These are phyloP conservation scores for Grapholita molesta DNA, from an alignment of 1,140 invertebrate genomes.

Conservation along the genomic window DNA sequence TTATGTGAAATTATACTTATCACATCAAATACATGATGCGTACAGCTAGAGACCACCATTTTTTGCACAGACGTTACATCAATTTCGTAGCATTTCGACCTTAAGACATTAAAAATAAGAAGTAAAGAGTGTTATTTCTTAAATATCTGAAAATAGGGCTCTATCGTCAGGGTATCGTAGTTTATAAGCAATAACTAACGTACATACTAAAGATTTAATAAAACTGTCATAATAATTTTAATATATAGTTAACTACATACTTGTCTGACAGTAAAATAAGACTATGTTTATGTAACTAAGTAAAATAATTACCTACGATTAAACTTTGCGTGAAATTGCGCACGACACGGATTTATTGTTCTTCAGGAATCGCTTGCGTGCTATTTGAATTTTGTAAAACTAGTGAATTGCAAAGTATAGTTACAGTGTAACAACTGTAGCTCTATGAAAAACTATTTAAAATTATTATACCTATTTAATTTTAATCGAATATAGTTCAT, in stretches of 20 bases:
- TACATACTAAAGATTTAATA: not conserved
- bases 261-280: not conserved
- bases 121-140: too few species aligned
- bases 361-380: not conserved
- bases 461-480: too few species aligned
- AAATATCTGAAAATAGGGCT: too few species aligned
- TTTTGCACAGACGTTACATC: too few species aligned
- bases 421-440: not conserved
- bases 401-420: not conserved
- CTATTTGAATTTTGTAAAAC: not conserved
- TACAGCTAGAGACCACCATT: too few species aligned
- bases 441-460: not conserved
- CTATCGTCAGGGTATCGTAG: not conserved
- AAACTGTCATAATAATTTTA: not conserved
- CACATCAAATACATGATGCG: too few species aligned
- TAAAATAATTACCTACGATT: not conserved
- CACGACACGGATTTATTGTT: not conserved
- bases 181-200: not conserved
- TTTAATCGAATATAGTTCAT: too few species aligned
- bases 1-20: too few species aligned
- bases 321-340: not conserved
- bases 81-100: too few species aligned
- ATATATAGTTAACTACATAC: not conserved
- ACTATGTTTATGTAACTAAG: not conserved
- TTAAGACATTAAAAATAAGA: too few species aligned